phyloP scores from a whole-genome alignment of 2,113 vertebrate genomes.

The Dissostichus mawsoni region DNA sequence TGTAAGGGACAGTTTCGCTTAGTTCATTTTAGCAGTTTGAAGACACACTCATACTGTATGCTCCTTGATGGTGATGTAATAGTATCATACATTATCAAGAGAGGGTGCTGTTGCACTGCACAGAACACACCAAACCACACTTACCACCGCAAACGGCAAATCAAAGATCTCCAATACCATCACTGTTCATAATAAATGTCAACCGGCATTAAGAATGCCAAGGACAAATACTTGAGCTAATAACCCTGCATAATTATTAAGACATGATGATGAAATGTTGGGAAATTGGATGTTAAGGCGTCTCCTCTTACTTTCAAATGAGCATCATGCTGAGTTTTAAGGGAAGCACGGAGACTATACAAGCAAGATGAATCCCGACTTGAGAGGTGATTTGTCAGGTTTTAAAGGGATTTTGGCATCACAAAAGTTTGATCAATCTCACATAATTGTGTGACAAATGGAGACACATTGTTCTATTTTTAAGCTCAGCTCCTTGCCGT shows the following conservation, averaged over 20 bases:
- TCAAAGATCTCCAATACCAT: conserved; percentile 69
- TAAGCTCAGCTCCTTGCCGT: conserved; percentile 20
- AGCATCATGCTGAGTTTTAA: conserved; percentile 63
- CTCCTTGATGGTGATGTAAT: conserved; percentile 50
- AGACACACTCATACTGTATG: neutral
- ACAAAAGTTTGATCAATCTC: conserved; percentile 54
- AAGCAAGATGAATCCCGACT: conserved; percentile 45
- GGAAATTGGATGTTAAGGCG: conserved; percentile 75
- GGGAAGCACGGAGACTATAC: conserved; percentile 29
- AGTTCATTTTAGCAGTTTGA: neutral
- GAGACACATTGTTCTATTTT: conserved; percentile 59
- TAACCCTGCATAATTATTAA: conserved; percentile 81
- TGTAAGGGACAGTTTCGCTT: neutral
- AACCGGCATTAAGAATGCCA: conserved; percentile 79
- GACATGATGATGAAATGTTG: conserved; percentile 79
- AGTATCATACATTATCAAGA: conserved; percentile 62
- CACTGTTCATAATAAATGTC: conserved; percentile 80
- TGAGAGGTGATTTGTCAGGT: conserved; percentile 56
- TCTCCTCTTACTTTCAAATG: conserved; percentile 57
- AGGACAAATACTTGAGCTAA: conserved; percentile 84
- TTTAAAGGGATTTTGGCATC: conserved; percentile 55
- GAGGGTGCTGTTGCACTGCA: conserved; percentile 82
- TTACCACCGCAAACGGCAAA: conserved; percentile 39
- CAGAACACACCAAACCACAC: conserved; percentile 1
- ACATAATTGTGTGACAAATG: conserved; percentile 64